Base-by-base conservation (phyloP, 2,888 invertebrate genomes). In the Rotaria magnacalcarata region DNA sequence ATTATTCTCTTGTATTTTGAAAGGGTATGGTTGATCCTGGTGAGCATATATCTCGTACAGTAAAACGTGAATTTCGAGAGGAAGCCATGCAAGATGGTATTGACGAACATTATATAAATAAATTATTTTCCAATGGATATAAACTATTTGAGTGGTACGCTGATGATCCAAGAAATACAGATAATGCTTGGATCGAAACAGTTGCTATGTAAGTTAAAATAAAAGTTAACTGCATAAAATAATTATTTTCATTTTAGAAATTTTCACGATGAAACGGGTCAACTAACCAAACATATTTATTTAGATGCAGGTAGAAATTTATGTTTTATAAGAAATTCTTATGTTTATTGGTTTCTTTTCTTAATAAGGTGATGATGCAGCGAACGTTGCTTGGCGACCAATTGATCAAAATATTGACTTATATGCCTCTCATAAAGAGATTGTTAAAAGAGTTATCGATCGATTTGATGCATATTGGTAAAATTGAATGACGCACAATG, bases 151-250 rank as follows among this genome's bases (percentile, higher is more conserved):
- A 54, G 21, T 21, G 5, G 5, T 98, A 98, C 90, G 96, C 98
- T 0, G 97, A 99, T 91, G 98, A 99, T 91, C 96, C 95, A 41
- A 93, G 99, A 85, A 99, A 99, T 91, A 99, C 99, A 0, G 99
- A 99, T 91, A 98, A 99, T 91, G 94, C 97, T 0, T 99, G 99
- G 99, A 97, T 99, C 93, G 99, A 99, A 91, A 97, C 97, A 0
- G 93, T 94, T 19, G 98, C 95, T 2, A 21, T 54, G 54, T 54
- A 54, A 19, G 21, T 54, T 16, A 52, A 52, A 52, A 16, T 16
- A 14, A 52, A 21, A 54, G 21, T 54, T 52, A 52, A 52, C 3
- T 16, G 5, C 4, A 16, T 52, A 16, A 16, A 16, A 14, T 52
- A 52, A 52, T 52, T 52, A 14, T 52, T 52, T 52, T 52, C 52